Base-by-base conservation (phyloP, 1,140 invertebrate genomes). In the Sesamia nonagrioides region DNA sequence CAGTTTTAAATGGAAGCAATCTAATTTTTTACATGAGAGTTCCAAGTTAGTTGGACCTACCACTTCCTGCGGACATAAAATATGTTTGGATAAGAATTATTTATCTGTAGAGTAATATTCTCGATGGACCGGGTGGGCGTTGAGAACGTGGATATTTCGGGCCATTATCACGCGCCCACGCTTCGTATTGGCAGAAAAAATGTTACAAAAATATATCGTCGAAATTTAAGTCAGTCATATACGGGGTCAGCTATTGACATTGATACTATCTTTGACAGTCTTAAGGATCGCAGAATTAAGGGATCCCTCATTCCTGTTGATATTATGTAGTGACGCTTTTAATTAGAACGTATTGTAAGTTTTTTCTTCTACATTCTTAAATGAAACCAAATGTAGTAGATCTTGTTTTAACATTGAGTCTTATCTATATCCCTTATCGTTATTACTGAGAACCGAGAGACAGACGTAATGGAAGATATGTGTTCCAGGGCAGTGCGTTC, bases 401-500 rank as follows among this genome's bases (percentile, higher is more conserved):
- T 82, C 77, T 77, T 79, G 40, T 69, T 77, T 78, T 78, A 81
- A 80, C 74, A 77, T 82, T 75, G 11, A 71, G 61, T 76, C 50
- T 91, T 93, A 94, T 94, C 92, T 88, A 52, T 75, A 79, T 78
- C 79, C 79, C 83, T 92, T 92, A 94, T 92, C 90, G 86, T 83
- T 85, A 86, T 91, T 90, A 87, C 88, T 82, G 87, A 88, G 89
- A 91, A 88, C 83, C 79, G 81, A 87, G 88, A 88, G 87, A 80
- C 87, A 85, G 79, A 85, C 88, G 84, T 93, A 94, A 94, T 94
- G 90, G 91, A 92, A 91, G 88, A 93, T 92, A 89, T 92, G 87
- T 94, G 92, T 94, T 89, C 88, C 84, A 89, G 87, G 88, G 86
- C 86, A 86, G 83, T 80, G 82, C 84, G 88, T 89, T 89, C 84